Base-by-base conservation (phyloP, 1,140 invertebrate species). In the Myzus persicae region DNA sequence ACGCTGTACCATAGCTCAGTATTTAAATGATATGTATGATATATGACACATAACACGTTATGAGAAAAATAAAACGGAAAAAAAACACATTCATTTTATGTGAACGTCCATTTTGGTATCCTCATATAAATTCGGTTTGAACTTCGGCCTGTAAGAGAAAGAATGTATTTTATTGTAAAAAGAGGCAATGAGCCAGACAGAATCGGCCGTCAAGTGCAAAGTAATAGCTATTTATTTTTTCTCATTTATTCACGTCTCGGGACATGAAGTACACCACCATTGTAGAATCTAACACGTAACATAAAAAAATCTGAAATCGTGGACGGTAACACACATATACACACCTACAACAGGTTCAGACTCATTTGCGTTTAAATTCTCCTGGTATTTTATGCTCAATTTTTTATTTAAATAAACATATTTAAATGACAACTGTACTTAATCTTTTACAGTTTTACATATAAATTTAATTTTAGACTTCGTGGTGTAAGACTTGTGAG, bases 11-110 rank as follows among this genome's bases (percentile, higher is more conserved):
- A n/a, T 46, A 26, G 24, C 46, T 48, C 46, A 51, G 76, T 93
- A 93, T 93, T 93, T 93, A 93, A 93, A 93, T 93, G 91, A 92
- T 92, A 81, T 40, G 90, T 92, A 92, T 92, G 67, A 93, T 93
- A 93, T 93, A 93, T 84, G 91, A 93, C 81, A 93, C 81, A 85
- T 85, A 85, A 93, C 67, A 82, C 76, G 91, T 92, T 92, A 92
- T 82, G 81, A 85, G 91, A 93, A 93, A 93, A 93, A 54, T 85
- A 82, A 91, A 44, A 46, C 38, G 40, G 59, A 81, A 92, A 92
- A 46, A 90, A 59, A 92, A 81, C 91, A 76, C 67, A 82, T 46
- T 92, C 91, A 36, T 92, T 92, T 92, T 48, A 81, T 44, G 90
- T 89, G 88, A 20, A 51, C 88, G 88, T 54, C 88, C 88, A 54